Evolutionary conservation across 2,797 vertebrate genomes (phyloP), one percentile per base, ranked within the genome.

Genomic region (Intellagama lesueurii): DNA sequence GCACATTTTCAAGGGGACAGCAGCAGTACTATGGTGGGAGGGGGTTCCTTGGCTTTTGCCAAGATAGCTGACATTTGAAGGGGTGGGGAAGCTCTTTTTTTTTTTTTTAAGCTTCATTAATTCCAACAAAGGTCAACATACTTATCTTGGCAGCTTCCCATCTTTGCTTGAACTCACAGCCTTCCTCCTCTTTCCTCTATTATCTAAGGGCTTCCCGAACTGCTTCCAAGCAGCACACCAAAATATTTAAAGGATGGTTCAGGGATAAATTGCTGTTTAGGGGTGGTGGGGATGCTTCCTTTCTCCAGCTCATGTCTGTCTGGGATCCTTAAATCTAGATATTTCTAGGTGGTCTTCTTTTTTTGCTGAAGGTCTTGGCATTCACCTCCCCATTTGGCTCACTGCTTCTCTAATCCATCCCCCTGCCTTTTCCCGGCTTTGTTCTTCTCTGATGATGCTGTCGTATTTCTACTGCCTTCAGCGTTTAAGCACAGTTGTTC

Each of bases 31-130:
- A 52, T 66, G 76, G 88, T 86, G 30, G 30, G 8, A 72, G 60
- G 19, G 85, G 83, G 64, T n/a, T n/a, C 72, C 40, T 68, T n/a
- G 89, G 80, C 35, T 90, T 90, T 78, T 81, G 56, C 82, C 85
- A 81, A 52, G 85, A 77, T 26, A 81, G 85, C 94, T 96, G 96
- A 95, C 93, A 88, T 95, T 97, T 95, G 84, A 49, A 35, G 68
- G 9, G 22, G 64, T 47, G 68, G 64, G 47, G 85, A n/a, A 56
- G n/a, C 85, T 83, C 91, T 87, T n/a, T n/a, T n/a, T n/a, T 91
- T 80, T 83, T 90, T 56, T 7, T 56, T 7, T 8, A 14, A 56
- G 90, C 77, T 81, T 94, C 92, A 85, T 95, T 91, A 93, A 91
- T 93, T 93, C 91, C 88, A 60, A 35, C 92, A 94, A 94, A 96